Evolutionary conservation across 2,113 vertebrate genomes (phyloP).

Genomic region (Serinus canaria): DNA sequence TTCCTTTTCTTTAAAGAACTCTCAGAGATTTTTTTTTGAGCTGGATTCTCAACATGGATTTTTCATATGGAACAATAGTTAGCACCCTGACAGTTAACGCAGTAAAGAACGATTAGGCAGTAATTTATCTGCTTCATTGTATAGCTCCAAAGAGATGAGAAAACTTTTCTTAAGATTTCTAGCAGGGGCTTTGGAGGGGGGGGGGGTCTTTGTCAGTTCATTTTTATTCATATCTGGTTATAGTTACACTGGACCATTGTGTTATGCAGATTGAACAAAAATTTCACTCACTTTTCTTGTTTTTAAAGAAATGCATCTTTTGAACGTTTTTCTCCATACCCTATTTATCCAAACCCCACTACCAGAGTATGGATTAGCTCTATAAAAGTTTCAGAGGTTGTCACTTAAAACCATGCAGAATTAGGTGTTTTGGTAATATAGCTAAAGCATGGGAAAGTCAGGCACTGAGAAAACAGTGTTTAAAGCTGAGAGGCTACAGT

Average conservation of each 20-base stretch:
- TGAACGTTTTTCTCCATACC: neutral
- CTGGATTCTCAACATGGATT: neutral
- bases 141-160: neutral
- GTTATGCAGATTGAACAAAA: neutral
- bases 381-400: neutral
- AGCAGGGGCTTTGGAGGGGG: neutral
- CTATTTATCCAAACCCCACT: neutral
- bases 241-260: neutral
- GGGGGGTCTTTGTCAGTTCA: neutral
- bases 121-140: neutral
- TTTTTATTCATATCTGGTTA: neutral
- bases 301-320: neutral
- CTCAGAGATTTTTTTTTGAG: neutral
- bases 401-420: neutral
- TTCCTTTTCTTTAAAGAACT: neutral
- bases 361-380: neutral
- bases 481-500: neutral
- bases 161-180: constrained; percentile 1
- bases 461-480: neutral
- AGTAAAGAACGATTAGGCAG: neutral
- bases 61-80: constrained; percentile 19
- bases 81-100: neutral
- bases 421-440: neutral
- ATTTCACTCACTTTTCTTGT: neutral
- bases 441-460: neutral